phyloP scores from a whole-genome alignment of 2,888 invertebrate genomes.

The Trachelus iudaicus region DNA sequence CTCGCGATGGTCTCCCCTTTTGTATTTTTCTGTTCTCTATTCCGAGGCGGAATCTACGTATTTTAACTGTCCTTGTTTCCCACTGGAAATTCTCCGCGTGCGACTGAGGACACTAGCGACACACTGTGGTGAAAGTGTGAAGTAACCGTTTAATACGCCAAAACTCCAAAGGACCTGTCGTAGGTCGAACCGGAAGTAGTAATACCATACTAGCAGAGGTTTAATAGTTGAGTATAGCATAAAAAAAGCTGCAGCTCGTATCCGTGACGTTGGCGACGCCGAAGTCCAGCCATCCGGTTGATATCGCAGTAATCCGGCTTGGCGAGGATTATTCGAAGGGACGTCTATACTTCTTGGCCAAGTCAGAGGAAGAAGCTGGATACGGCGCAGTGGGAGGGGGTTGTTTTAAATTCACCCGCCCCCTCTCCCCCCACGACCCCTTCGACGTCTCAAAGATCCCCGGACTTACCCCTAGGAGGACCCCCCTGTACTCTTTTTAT shows the following conservation, averaged over 20 bases:
- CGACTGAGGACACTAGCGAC: no score
- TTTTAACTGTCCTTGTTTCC: neutral
- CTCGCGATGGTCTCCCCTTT: neutral
- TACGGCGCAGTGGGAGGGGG: neutral
- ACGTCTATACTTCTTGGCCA: neutral
- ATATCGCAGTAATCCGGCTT: neutral
- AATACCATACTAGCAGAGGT: neutral
- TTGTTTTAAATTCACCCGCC: neutral
- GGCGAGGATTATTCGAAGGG: neutral
- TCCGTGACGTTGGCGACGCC: neutral
- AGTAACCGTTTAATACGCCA: conserved; percentile 24
- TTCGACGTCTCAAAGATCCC: neutral
- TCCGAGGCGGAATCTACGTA: neutral
- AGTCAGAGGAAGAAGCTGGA: neutral
- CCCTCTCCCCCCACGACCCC: no score
- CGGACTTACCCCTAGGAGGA: neutral
- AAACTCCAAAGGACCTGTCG: neutral
- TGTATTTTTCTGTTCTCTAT: neutral
- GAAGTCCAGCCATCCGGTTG: neutral
- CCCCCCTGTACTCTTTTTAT: neutral
- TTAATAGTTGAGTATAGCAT: neutral
- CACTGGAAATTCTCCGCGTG: neutral
- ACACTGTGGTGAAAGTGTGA: no score
- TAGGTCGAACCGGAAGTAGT: neutral
- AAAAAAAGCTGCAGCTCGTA: neutral